Evolutionary conservation across 2,113 vertebrate species (phyloP).

Genomic region (Brachyhypopomus gauderio): DNA sequence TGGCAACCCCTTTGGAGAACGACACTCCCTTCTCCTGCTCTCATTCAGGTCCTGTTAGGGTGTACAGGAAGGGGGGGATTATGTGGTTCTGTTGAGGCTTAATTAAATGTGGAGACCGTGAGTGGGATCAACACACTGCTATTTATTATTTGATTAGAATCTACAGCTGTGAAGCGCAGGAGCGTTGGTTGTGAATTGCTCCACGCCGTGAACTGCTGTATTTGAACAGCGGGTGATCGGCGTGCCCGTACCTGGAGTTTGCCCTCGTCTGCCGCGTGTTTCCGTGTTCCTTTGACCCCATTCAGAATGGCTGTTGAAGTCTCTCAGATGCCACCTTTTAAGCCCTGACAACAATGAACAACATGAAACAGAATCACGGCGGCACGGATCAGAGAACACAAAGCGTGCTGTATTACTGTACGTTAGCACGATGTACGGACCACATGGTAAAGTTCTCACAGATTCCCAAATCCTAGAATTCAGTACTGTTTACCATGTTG

Average conservation of each 20-base stretch:
- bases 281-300: not conserved
- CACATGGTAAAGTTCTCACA: no score
- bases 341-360: no score
- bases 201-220: not conserved
- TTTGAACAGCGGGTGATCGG: conserved; percentile 4
- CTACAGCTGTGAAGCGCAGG: no score
- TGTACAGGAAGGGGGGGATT: conserved; percentile 13
- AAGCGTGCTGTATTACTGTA: no score
- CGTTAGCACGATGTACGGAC: no score
- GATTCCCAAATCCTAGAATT: no score
- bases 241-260: not conserved
- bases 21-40: conserved; percentile 13
- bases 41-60: conserved; percentile 35
- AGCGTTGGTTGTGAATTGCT: not conserved
- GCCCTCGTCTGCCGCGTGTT: not conserved
- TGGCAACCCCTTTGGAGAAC: conserved; percentile 21
- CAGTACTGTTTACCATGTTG: no score
- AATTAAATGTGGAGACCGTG: conserved; percentile 7
- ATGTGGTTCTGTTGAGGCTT: conserved; percentile 15
- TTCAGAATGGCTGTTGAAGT: not conserved
- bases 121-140: not conserved
- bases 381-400: no score
- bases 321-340: no score
- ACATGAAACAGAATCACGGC: no score
- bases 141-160: no score